phyloP scores from a whole-genome alignment of 1,140 invertebrate genomes.

The Drosophila ironensis region DNA sequence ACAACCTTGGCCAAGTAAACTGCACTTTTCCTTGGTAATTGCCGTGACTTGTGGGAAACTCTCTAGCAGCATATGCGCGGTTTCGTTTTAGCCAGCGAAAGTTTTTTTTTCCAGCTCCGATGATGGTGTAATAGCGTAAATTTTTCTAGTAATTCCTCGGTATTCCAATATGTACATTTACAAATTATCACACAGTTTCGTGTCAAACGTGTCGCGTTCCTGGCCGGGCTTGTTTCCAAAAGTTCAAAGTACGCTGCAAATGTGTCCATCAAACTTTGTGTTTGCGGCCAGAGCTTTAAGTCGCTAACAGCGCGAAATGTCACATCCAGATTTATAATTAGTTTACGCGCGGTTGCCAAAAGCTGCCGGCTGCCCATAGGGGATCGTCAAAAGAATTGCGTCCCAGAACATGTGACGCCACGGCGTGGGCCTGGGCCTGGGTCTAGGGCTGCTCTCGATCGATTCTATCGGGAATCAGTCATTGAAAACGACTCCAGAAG shows the following conservation, averaged over 20 bases:
- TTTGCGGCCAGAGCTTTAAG: too few relatives aligned
- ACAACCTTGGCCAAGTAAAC: conserved; percentile 32
- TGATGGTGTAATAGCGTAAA: neutral
- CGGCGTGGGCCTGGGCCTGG: neutral
- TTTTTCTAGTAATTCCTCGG: neutral
- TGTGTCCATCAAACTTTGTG: conserved; percentile 28
- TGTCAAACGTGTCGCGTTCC: conserved; percentile 21
- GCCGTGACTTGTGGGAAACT: neutral
- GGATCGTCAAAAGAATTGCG: conserved; percentile 5
- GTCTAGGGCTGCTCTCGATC: neutral
- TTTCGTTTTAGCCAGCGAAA: neutral
- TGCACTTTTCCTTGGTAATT: neutral
- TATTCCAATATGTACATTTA: neutral
- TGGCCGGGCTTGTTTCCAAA: neutral
- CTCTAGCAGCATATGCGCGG: neutral
- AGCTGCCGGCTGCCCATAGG: conserved; percentile 10
- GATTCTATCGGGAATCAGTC: neutral
- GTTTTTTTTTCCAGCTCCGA: too few relatives aligned
- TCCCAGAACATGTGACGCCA: conserved; percentile 28
- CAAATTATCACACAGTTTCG: conserved; percentile 3
- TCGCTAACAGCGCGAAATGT: conserved; percentile 42
- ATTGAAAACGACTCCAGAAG: conserved; percentile 16
- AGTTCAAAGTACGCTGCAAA: conserved; percentile 17
- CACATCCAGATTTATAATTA: conserved; percentile 54
- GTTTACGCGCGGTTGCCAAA: conserved; percentile 64